Conservation (phyloP, 2,888 invertebrate species). For the Apamea anceps region DNA sequence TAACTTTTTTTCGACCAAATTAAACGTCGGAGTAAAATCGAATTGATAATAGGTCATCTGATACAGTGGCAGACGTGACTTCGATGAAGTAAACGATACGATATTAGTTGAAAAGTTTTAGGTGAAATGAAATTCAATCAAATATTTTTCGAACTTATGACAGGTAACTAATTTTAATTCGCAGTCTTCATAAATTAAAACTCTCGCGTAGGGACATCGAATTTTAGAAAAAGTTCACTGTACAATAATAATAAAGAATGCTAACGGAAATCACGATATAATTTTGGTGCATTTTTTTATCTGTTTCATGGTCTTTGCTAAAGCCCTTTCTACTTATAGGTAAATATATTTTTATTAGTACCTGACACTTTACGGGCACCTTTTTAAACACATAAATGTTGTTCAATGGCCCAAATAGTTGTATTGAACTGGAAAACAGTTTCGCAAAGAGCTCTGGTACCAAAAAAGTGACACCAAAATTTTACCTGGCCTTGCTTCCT, state of each 20-base stretch:
- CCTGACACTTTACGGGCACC: background rate
- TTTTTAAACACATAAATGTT: background rate
- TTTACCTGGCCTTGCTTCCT: background rate
- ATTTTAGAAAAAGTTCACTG: background rate
- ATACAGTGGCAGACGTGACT: too few species aligned
- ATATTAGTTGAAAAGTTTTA: too few species aligned
- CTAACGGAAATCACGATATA: background rate
- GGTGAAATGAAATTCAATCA: too few species aligned
- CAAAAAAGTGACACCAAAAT: slow-evolving; percentile 6
- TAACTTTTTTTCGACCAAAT: too few species aligned
- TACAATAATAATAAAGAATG: slow-evolving; percentile 5
- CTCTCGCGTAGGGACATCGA: background rate
- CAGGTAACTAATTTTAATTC: background rate
- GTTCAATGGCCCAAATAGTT: background rate
- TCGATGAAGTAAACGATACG: too few species aligned
- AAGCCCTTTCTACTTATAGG: background rate
- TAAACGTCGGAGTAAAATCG: too few species aligned
- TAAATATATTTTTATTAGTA: background rate
- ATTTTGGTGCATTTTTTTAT: background rate
- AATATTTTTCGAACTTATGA: too few species aligned
- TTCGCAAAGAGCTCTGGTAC: background rate
- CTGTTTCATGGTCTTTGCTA: background rate
- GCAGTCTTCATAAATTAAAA: background rate
- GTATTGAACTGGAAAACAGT: background rate
- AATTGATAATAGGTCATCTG: too few species aligned